Base-by-base conservation (phyloP, 2,888 invertebrate species). In the Ephialtes manifestator region DNA sequence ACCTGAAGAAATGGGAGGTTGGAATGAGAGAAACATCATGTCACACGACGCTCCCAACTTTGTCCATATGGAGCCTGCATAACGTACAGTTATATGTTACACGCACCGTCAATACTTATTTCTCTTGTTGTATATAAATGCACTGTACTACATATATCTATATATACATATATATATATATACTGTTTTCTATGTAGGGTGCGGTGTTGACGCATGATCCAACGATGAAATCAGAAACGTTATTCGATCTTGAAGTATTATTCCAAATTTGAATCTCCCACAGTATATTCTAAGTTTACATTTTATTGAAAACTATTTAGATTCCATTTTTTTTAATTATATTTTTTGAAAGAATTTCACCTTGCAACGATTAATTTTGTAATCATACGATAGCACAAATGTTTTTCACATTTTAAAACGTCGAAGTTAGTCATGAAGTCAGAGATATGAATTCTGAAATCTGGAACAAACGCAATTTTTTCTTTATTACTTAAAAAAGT, bases 141-240 rank as follows among this genome's bases (percentile, higher is more conserved):
- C 13, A 24, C 39, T 35, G 35, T 63, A 63, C 35, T 8, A 35
- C 10, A 39, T 39, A 39, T 7, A 39, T 31, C 2, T 31, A 31
- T 35, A 35, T 35, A 35, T 35, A 35, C 4, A 35, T 35, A 35
- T 35, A 35, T 35, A 35, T 4, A 35, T 39, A 10, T 39, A 68
- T 46, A 24, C 48, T 8, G 28, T 68, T 28, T 67, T 46, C 24
- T 46, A 31, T 10, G 28, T 5, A 72, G 72, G 31, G 72, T 72
- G 71, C 1, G 74, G 58, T 58, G 31, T 48, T 8, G 7, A 35
- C 7, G 51, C 65, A 46, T 24, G 46, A 71, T 53, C 48, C 5
- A 53, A 71, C 53, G 71, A 71, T 71, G 31, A 71, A 71, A 71
- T 71, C 24, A 43, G 71, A 71, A 55, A 55, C 71, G 55, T 55